A percentile compares a stretch with the other conserved stretches of the same genome.
phyloP scores from a whole-genome alignment of 2,797 vertebrate species.

The Columba guinea region DNA sequence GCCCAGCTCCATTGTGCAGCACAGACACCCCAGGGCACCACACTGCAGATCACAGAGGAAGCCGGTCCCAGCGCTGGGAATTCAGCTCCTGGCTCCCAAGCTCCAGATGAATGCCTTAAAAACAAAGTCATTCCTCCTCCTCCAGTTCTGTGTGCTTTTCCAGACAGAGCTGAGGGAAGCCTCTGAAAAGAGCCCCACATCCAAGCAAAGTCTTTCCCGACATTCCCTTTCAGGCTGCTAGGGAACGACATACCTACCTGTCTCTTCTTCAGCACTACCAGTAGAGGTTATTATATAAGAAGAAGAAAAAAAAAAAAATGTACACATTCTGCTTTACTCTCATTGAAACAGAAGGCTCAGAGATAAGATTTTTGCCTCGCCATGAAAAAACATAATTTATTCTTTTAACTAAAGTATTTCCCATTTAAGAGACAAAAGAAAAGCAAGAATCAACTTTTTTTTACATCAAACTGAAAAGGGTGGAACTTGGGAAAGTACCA shows the following conservation, averaged over 20 bases:
- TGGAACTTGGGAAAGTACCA: conserved; percentile 23
- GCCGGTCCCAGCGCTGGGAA: not conserved
- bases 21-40: not conserved
- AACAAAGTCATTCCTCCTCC: not conserved
- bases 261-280: not conserved
- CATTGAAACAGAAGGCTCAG: not conserved
- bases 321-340: not conserved
- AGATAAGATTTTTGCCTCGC: not conserved
- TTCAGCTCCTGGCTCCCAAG: not conserved
- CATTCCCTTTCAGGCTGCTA: not conserved
- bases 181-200: not conserved
- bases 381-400: not conserved
- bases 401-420: not conserved
- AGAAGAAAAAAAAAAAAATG: too few species aligned
- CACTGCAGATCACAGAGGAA: not conserved
- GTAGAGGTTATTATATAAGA: not conserved
- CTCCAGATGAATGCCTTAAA: conserved; percentile 15
- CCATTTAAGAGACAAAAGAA: not conserved
- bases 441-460: not conserved
- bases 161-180: not conserved
- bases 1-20: not conserved
- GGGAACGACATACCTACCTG: not conserved
- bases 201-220: not conserved
- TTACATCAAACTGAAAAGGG: not conserved
- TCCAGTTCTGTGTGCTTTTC: not conserved